These are phyloP conservation scores for Peromyscus californicus DNA, from an alignment of 2,113 vertebrate genomes.

Conservation along the genomic window DNA sequence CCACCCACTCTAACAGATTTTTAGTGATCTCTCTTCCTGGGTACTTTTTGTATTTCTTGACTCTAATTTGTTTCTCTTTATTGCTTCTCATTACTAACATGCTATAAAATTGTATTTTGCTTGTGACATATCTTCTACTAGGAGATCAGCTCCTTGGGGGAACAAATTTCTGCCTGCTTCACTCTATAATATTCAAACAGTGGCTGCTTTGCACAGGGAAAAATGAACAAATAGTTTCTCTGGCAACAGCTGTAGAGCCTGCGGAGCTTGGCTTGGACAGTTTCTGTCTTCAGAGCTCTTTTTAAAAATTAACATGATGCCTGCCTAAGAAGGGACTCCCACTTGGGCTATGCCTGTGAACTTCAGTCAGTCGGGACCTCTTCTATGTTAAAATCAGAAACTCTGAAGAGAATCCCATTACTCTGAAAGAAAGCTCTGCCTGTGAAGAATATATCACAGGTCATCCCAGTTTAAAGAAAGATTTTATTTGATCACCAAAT, in stretches of 20 bases:
- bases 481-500: slow-evolving; percentile 27
- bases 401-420: not conserved
- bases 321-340: not conserved
- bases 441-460: not conserved
- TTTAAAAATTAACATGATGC: not conserved
- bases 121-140: not conserved
- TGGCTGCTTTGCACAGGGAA: not conserved
- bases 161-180: not conserved
- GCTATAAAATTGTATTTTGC: not conserved
- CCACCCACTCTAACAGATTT: not conserved
- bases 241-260: not conserved
- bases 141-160: not conserved
- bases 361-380: not conserved
- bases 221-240: not conserved
- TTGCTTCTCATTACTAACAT: not conserved
- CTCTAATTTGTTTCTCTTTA: not conserved
- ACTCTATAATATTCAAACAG: not conserved
- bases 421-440: not conserved
- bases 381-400: not conserved
- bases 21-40: not conserved
- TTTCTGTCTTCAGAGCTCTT: not conserved
- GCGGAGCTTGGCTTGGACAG: not conserved
- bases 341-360: not conserved
- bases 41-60: not conserved
- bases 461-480: not conserved